These are phyloP conservation scores for Phymanthus crucifer DNA, from an alignment of 92 coral and sea anemone genomes.

Conservation along the genomic window DNA sequence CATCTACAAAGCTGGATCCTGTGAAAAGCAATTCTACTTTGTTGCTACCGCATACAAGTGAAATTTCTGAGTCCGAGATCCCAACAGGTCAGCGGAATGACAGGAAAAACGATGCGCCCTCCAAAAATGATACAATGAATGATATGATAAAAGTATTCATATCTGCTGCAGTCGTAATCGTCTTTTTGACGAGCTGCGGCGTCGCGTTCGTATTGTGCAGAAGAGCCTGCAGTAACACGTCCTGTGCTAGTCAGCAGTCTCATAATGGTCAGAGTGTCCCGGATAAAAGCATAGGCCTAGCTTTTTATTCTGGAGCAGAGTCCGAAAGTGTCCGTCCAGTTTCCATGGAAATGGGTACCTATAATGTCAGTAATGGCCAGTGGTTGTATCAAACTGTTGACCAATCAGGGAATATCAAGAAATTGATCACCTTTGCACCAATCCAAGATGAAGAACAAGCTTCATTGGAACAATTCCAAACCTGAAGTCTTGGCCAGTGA, in stretches of 20 bases:
- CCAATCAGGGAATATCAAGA: conserved; percentile 57
- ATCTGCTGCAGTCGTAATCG: conserved; percentile 57
- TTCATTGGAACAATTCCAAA: too few relatives aligned
- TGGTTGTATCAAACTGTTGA: conserved; percentile 72
- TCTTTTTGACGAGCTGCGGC: conserved; percentile 56
- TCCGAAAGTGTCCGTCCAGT: conserved; percentile 79
- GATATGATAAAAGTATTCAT: conserved; percentile 62
- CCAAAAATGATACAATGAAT: conserved; percentile 42
- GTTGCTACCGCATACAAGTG: background rate
- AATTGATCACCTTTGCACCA: conserved; percentile 78
- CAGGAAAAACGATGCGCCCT: conserved; percentile 52
- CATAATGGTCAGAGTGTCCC: conserved; percentile 66
- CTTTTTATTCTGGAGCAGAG: conserved; percentile 72
- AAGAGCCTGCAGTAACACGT: conserved; percentile 56
- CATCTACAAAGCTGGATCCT: conserved; percentile 16
- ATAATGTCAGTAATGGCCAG: conserved; percentile 69
- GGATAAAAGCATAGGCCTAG: conserved; percentile 87
- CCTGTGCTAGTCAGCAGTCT: conserved; percentile 58
- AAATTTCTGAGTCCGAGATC: conserved; percentile 3
- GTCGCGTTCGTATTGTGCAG: conserved; percentile 70
- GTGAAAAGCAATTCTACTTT: conserved; percentile 57
- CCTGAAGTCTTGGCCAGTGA: too few relatives aligned
- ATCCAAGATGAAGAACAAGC: conserved; percentile 46
- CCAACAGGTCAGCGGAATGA: conserved; percentile 44
- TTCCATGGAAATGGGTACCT: conserved; percentile 71